Conservation (phyloP, 2,797 vertebrate species). For the Hybognathus amarus region DNA sequence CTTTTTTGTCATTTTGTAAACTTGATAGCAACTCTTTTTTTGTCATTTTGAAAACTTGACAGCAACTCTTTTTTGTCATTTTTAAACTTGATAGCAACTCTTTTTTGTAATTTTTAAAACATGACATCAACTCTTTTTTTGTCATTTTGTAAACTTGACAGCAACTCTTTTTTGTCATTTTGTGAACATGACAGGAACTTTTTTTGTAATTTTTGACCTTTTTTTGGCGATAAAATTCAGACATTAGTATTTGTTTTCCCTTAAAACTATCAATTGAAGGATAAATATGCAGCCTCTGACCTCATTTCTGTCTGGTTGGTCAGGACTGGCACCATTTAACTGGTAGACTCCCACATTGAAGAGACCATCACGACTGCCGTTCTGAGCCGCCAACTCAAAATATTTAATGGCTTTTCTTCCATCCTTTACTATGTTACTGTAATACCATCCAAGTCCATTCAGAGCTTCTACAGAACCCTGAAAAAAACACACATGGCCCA, state of each 20-base stretch:
- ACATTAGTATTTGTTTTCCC: background rate
- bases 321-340: slow-evolving; percentile 79
- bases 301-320: slow-evolving; percentile 78
- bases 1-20: too few species aligned
- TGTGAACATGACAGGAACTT: background rate
- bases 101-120: too few species aligned
- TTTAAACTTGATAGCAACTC: too few species aligned
- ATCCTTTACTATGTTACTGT: slow-evolving; percentile 82
- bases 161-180: background rate
- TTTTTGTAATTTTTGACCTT: background rate
- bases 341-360: slow-evolving; percentile 89
- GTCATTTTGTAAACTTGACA: too few species aligned
- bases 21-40: too few species aligned
- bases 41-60: too few species aligned
- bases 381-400: slow-evolving; percentile 84
- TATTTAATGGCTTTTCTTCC: slow-evolving; percentile 79
- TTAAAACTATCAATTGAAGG: background rate
- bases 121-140: too few species aligned
- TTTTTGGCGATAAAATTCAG: too few species aligned
- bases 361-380: slow-evolving; percentile 85
- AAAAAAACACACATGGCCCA: slow-evolving; percentile 20
- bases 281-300: slow-evolving; percentile 64
- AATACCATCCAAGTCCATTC: slow-evolving; percentile 93
- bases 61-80: too few species aligned
- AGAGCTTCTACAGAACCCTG: slow-evolving; percentile 89